Conservation (phyloP, 2,113 vertebrate genomes). For the Tyto alba region DNA sequence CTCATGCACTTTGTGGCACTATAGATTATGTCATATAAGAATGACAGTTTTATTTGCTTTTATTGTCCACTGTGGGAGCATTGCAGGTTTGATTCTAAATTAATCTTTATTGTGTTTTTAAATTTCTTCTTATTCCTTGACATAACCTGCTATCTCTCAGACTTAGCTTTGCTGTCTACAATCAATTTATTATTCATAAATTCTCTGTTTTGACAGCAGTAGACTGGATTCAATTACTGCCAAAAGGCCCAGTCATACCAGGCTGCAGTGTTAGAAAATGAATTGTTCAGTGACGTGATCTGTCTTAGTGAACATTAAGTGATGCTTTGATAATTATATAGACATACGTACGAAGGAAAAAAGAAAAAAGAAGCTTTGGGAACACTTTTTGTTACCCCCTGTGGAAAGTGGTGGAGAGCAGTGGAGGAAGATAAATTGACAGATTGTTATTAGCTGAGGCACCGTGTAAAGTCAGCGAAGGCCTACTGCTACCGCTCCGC, state of each 20-base stretch:
- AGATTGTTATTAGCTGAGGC: neutral
- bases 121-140: conserved; percentile 45
- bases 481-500: neutral
- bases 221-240: conserved; percentile 71
- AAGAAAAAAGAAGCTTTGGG: neutral
- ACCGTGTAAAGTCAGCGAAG: neutral
- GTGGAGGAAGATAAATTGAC: neutral
- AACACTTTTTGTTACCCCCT: neutral
- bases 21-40: conserved; percentile 27
- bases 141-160: conserved; percentile 39
- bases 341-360: neutral
- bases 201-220: conserved; percentile 73
- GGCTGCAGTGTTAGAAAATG: conserved; percentile 42
- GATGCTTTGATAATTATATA: conserved; percentile 64
- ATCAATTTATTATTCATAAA: conserved; percentile 74
- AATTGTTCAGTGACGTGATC: conserved; percentile 38
- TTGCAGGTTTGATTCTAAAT: conserved; percentile 28
- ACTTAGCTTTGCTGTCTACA: conserved; percentile 55
- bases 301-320: conserved; percentile 29
- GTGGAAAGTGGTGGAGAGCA: neutral
- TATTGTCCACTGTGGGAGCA: conserved; percentile 22
- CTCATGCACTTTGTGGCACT: neutral
- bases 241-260: conserved; percentile 53
- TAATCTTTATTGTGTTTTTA: conserved; percentile 53
- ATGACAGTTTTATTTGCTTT: conserved; percentile 49